Base-by-base conservation (phyloP, 2,113 vertebrate genomes). In the Menidia beryllina region DNA sequence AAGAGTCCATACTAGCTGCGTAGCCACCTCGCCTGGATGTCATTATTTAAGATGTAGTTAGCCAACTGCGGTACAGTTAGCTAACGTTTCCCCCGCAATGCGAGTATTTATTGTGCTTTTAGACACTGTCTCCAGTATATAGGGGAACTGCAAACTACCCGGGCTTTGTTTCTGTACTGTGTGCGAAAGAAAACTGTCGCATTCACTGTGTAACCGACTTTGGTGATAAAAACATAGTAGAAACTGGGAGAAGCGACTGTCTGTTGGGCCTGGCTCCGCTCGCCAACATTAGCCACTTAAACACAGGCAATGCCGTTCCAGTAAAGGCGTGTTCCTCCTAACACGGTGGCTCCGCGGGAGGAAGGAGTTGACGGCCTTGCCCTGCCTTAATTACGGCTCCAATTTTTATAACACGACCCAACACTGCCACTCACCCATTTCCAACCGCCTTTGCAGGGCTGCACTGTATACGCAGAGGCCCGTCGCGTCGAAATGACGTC, bases 21-120 rank as follows among this genome's bases (percentile, higher is more conserved):
- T 87, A 92, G 41, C 86, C 85, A 24, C 77, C 55, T 74, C 91
- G 75, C 74, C 90, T 81, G 54, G 88, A 81, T 73, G 82, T 86
- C 91, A 92, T 92, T 19, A 5, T 68, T 38, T 8, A 19, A 5
- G 30, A 43, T 49, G 63, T 1, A 5, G 50, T 39, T 50, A 67
- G 61, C 56, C 39, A 47, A 50, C 66, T 61, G 71, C 2, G 38
- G 21, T 38, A 38, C 38, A 60, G 25, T 58, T 65, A 71, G 71
- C 66, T 58, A 54, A 34, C 49, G 72, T 23, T 34, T n/a, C 50
- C n/a, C 10, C 24, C 21, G 52, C 15, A 41, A 27, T 20, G 67
- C 62, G 48, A 52, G 41, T 45, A 15, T 45, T n/a, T 34, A 34
- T 34, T 34, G 30, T 5, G 30, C 30, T 10, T 27, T 47, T 0